phyloP scores from a whole-genome alignment of 2,888 invertebrate species.

The Sthenelais limicola region DNA sequence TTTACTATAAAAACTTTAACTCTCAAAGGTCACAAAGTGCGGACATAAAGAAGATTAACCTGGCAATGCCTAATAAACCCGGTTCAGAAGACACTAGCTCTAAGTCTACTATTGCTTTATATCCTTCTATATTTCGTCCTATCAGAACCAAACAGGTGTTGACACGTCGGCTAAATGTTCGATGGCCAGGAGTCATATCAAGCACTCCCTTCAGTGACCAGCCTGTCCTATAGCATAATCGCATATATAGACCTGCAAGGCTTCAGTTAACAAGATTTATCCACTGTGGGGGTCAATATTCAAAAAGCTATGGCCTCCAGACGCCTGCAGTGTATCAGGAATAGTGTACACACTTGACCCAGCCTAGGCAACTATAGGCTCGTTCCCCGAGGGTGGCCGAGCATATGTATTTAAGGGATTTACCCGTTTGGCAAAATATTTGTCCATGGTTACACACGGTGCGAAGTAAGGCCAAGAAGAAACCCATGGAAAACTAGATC shows the following conservation, averaged over 20 bases:
- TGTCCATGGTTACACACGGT: constrained; percentile 4
- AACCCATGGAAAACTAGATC: no score
- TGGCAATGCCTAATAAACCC: no score
- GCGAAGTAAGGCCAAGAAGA: no score
- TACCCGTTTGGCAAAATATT: constrained; percentile 6
- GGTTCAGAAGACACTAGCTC: no score
- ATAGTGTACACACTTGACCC: constrained; percentile 26
- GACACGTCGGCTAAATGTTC: constrained; percentile 9
- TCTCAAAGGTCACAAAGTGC: no score
- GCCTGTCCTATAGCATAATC: constrained; percentile 3
- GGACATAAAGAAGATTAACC: no score
- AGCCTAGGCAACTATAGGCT: background rate
- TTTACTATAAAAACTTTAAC: no score
- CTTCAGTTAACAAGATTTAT: constrained; percentile 29
- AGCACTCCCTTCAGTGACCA: no score
- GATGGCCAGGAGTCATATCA: constrained; percentile 15
- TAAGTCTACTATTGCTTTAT: no score
- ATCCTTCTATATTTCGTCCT: no score
- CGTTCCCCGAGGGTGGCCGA: background rate
- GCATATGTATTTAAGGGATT: constrained; percentile 9
- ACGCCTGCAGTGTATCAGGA: constrained; percentile 18
- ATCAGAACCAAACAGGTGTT: constrained; percentile 2
- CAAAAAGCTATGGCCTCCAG: constrained; percentile 19
- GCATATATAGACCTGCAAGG: background rate
- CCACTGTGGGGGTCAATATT: no score